phyloP scores from a whole-genome alignment of 2,797 vertebrate genomes.

The Molossus alvarezi region DNA sequence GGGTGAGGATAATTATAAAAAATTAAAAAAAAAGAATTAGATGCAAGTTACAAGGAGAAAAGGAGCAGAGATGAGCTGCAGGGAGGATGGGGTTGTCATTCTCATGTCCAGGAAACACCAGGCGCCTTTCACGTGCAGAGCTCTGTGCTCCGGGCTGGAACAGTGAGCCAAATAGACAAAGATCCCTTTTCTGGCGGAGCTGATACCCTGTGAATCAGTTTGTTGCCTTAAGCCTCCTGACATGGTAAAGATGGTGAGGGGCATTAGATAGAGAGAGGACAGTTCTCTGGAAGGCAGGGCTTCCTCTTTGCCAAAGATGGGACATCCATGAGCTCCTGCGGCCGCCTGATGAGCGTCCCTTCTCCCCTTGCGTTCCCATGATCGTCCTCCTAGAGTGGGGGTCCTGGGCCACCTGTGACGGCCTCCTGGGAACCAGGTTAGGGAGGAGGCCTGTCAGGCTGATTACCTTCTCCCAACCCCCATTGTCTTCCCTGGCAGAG shows the following conservation, averaged over 20 bases:
- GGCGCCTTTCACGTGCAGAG: rapidly evolving
- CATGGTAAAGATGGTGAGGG: not conserved
- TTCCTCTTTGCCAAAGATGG: not conserved
- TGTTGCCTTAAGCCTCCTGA: not conserved
- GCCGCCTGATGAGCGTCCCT: not conserved
- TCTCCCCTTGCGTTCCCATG: not conserved
- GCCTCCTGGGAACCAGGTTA: no score
- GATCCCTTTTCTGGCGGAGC: not conserved
- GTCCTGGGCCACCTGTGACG: rapidly evolving
- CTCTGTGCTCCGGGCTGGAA: no score
- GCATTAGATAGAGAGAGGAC: not conserved
- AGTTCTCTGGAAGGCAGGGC: not conserved
- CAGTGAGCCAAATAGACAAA: rapidly evolving
- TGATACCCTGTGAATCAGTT: not conserved
- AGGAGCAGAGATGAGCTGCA: not conserved
- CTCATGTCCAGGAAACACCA: not conserved
- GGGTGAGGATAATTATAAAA: no score
- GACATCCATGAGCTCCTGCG: rapidly evolving
- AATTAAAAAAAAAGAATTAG: not conserved
- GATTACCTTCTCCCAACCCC: not conserved
- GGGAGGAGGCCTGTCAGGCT: not conserved
- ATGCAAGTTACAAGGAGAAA: no score
- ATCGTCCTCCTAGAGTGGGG: not conserved
- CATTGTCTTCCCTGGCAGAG: slow-evolving; percentile 88
- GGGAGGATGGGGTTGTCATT: not conserved